These are phyloP conservation scores for Euspilapteryx auroguttella DNA, from an alignment of 2,888 invertebrate genomes.

Conservation along the genomic window DNA sequence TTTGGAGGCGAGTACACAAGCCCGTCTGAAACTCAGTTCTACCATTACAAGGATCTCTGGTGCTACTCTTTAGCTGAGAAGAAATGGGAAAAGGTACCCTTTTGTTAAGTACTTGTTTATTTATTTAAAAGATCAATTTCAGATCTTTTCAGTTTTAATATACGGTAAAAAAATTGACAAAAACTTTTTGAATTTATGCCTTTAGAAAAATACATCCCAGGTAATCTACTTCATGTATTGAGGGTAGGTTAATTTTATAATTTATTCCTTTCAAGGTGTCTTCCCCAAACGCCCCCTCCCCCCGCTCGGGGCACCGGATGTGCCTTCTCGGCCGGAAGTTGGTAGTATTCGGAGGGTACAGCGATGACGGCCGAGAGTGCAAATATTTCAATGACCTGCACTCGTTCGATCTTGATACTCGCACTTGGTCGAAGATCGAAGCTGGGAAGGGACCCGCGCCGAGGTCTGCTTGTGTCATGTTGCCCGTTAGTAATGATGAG, in stretches of 20 bases:
- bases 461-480: constrained; percentile 80
- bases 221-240: too few species aligned
- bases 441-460: constrained; percentile 71
- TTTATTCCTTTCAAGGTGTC: constrained; percentile 18
- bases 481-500: constrained; percentile 48
- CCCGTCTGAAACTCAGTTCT: constrained; percentile 87
- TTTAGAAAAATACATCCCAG: not conserved
- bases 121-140: too few species aligned
- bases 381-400: constrained; percentile 88
- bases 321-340: constrained; percentile 75
- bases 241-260: too few species aligned
- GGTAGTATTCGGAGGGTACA: constrained; percentile 89
- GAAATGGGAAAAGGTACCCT: constrained; percentile 87
- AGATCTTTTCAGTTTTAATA: too few species aligned
- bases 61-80: constrained; percentile 73
- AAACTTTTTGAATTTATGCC: too few species aligned
- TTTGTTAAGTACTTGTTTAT: too few species aligned
- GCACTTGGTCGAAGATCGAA: constrained; percentile 76
- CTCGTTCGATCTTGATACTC: constrained; percentile 77
- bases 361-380: constrained; percentile 84
- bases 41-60: constrained; percentile 93
- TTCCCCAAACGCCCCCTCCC: constrained; percentile 70
- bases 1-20: constrained; percentile 95
- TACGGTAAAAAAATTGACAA: too few species aligned
- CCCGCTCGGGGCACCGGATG: constrained; percentile 84